Evolutionary conservation across 2,797 vertebrate genomes (phyloP), one percentile per base, ranked within the genome.

Genomic region (Semotilus atromaculatus): DNA sequence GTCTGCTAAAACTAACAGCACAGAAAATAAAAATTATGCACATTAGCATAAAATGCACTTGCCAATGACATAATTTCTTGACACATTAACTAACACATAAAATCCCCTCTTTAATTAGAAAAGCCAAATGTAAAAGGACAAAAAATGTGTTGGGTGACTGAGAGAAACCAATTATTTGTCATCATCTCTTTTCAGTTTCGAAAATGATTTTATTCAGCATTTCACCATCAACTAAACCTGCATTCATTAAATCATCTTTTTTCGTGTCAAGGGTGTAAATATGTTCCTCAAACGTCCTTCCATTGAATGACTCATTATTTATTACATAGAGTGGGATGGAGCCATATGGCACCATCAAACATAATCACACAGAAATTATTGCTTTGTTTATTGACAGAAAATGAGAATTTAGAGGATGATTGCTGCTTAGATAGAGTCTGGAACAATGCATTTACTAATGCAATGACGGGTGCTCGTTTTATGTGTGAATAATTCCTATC

Each of bases 41-140:
- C 88, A 93, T 94, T 94, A 93, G 93, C 92, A 95, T 94, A 93
- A 92, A 93, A 83, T 89, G 83, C 88, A 87, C 88, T 87, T 86
- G 81, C 72, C 86, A 82, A 91, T 92, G 91, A 92, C 91, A 86
- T 94, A 93, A 95, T 94, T 94, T 93, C 92, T 94, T 95, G 94
- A 95, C 95, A 94, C 92, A 94, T 95, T 93, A 95, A 94, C 94
- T 94, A 95, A 94, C 94, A 93, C 92, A 91, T 93, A 93, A 94
- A 94, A 94, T 93, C 93, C 92, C 91, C 85, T 90, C 93, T 93
- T 94, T 95, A 94, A 95, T 95, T 94, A 94, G 89, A 94, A 94
- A 70, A 95, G 92, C 93, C 93, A 93, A 93, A 95, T 93, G 91
- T 93, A 93, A 93, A 89, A 93, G 93, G 21, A 83, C 38, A 31